These are phyloP conservation scores for Microtus richardsoni DNA, from an alignment of 2,113 vertebrate species.

Conservation along the genomic window DNA sequence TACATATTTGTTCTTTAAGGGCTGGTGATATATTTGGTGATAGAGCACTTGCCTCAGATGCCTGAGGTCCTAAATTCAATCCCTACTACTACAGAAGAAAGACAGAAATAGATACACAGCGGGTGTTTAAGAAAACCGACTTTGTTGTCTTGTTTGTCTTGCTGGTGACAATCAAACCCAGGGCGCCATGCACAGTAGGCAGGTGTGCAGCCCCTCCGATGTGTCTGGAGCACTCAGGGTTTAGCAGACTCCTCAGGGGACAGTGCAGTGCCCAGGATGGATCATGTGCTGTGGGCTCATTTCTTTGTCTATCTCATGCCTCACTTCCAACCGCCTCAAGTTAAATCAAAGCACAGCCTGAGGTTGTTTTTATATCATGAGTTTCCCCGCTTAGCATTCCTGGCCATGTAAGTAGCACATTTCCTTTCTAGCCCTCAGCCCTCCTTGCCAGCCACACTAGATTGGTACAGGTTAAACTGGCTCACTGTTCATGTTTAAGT, in stretches of 20 bases:
- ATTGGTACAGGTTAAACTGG: not conserved
- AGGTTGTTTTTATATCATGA: not conserved
- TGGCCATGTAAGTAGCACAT: not conserved
- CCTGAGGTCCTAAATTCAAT: not conserved
- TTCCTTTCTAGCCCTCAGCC: not conserved
- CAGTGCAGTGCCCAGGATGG: not conserved
- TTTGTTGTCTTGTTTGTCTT: not conserved
- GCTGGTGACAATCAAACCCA: not conserved
- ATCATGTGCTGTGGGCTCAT: not conserved
- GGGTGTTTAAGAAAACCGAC: not conserved
- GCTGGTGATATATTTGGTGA: not conserved
- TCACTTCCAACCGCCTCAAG: not conserved
- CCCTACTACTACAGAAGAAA: not conserved
- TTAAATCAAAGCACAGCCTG: not conserved
- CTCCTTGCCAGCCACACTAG: not conserved
- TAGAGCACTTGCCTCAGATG: not conserved
- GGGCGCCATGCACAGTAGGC: not conserved
- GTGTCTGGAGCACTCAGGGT: not conserved
- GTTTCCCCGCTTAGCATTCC: not conserved
- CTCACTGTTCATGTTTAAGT: not conserved
- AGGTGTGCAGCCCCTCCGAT: not conserved
- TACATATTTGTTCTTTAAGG: not conserved
- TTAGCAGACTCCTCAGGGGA: not conserved
- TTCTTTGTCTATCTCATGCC: not conserved
- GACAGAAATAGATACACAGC: not conserved